phyloP scores from a whole-genome alignment of 2,888 invertebrate genomes.

The Xiphydria camelus region DNA sequence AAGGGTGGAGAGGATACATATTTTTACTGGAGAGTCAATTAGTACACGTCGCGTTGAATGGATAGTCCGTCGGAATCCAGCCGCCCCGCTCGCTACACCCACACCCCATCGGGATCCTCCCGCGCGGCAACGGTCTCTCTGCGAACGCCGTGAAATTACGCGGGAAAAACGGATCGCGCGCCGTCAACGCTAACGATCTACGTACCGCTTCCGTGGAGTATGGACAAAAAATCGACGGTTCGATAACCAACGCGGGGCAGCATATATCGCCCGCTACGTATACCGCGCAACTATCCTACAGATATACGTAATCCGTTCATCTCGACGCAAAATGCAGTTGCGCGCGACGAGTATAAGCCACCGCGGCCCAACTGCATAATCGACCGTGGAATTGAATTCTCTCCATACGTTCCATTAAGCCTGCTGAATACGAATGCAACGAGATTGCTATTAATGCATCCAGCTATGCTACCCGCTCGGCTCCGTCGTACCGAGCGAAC shows the following conservation, averaged over 20 bases:
- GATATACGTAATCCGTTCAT: conserved; percentile 42
- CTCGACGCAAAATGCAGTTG: conserved; percentile 43
- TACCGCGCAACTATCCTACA: conserved; percentile 5
- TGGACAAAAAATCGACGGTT: too few relatives aligned
- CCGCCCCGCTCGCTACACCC: neutral
- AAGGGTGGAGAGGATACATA: too few relatives aligned
- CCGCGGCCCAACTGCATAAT: conserved; percentile 47
- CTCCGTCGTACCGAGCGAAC: neutral
- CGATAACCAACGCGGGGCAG: too few relatives aligned
- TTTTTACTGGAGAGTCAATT: too few relatives aligned
- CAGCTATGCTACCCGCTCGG: conserved; percentile 9
- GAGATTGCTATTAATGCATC: conserved; percentile 39
- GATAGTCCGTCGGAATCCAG: neutral
- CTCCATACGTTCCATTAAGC: conserved; percentile 38
- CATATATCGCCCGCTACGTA: conserved; percentile 8
- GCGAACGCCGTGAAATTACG: too few relatives aligned
- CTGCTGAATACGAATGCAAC: conserved; percentile 38
- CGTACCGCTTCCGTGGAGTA: too few relatives aligned
- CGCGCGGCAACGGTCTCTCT: neutral
- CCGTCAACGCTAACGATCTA: conserved; percentile 11
- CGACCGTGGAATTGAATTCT: conserved; percentile 54
- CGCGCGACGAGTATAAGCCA: conserved; percentile 31
- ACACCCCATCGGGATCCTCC: neutral
- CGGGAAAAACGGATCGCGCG: too few relatives aligned
- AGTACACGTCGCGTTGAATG: too few relatives aligned